These are phyloP conservation scores for Drosophila mulleri DNA, from an alignment of 2,888 invertebrate genomes.

Conservation along the genomic window DNA sequence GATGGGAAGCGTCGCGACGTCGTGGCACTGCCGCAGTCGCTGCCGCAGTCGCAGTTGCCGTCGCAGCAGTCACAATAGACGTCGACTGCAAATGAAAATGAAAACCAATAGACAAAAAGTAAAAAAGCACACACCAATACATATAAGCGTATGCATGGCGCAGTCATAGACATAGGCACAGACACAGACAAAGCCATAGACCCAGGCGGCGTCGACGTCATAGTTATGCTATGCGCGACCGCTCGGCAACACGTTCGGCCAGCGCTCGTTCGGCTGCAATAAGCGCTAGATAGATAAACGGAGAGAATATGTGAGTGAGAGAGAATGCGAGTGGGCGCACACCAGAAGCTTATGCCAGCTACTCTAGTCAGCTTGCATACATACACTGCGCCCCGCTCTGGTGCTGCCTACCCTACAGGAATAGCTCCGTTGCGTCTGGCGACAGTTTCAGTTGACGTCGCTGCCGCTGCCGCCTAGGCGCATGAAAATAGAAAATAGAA, in stretches of 20 bases:
- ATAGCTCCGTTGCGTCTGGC: constrained; percentile 55
- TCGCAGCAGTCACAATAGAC: constrained; percentile 25
- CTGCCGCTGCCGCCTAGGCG: constrained; percentile 20
- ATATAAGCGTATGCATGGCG: constrained; percentile 37
- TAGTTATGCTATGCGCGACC: constrained; percentile 66
- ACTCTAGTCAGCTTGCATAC: constrained; percentile 37
- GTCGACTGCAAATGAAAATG: constrained; percentile 77
- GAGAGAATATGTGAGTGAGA: constrained; percentile 24
- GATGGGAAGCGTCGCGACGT: constrained; percentile 27
- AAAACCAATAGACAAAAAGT: constrained; percentile 78
- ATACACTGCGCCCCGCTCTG: constrained; percentile 34
- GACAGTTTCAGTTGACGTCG: constrained; percentile 46
- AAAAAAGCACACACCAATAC: constrained; percentile 45
- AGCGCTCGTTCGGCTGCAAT: constrained; percentile 45
- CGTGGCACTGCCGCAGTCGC: constrained; percentile 13
- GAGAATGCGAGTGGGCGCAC: constrained; percentile 44
- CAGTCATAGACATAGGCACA: constrained; percentile 40
- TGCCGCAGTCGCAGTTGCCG: constrained; percentile 21
- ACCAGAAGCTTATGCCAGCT: constrained; percentile 48
- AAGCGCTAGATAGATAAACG: constrained; percentile 51
- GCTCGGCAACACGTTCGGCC: constrained; percentile 49
- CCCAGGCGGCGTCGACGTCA: constrained; percentile 65
- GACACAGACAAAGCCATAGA: constrained; percentile 28
- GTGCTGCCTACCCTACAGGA: constrained; percentile 22
- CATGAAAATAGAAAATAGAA: constrained; percentile 60